Conservation (phyloP, 2,888 invertebrate genomes). For the Zootermopsis nevadensis region DNA sequence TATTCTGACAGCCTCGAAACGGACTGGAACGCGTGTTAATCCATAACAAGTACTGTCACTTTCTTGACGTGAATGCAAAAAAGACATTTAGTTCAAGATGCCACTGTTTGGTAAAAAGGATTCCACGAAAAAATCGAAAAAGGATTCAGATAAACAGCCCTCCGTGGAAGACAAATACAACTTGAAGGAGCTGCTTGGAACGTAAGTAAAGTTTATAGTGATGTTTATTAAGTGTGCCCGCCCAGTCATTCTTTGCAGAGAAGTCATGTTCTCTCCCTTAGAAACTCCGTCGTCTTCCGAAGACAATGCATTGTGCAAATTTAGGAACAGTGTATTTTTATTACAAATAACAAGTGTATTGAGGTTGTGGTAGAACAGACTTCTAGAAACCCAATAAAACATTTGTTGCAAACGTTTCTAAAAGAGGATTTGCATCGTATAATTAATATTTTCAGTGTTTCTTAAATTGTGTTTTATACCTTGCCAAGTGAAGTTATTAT, state of each 20-base stretch:
- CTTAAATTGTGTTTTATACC: too few relatives aligned
- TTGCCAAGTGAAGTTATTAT: too few relatives aligned
- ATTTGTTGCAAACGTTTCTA: too few relatives aligned
- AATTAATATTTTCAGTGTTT: too few relatives aligned
- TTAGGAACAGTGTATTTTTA: too few relatives aligned
- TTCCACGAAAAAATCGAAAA: constrained; percentile 85
- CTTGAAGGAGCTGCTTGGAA: constrained; percentile 90
- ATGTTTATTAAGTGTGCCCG: not conserved
- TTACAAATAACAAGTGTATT: too few relatives aligned
- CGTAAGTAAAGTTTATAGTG: constrained; percentile 69
- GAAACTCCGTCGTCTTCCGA: too few relatives aligned
- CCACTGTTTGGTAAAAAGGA: constrained; percentile 93
- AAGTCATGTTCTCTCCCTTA: too few relatives aligned
- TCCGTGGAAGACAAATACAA: constrained; percentile 91
- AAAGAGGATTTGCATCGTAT: too few relatives aligned
- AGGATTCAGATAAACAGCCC: constrained; percentile 81
- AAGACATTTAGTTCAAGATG: constrained; percentile 68
- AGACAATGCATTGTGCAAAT: too few relatives aligned
- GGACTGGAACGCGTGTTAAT: not conserved
- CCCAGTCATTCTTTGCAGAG: not conserved
- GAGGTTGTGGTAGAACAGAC: too few relatives aligned
- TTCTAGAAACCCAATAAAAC: too few relatives aligned
- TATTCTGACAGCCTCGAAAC: constrained; percentile 17
- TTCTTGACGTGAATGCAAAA: constrained; percentile 38
- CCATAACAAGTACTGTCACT: not conserved